Evolutionary conservation across 2,113 vertebrate genomes (phyloP).

Genomic region (Cyphomyrus discorhynchus): DNA sequence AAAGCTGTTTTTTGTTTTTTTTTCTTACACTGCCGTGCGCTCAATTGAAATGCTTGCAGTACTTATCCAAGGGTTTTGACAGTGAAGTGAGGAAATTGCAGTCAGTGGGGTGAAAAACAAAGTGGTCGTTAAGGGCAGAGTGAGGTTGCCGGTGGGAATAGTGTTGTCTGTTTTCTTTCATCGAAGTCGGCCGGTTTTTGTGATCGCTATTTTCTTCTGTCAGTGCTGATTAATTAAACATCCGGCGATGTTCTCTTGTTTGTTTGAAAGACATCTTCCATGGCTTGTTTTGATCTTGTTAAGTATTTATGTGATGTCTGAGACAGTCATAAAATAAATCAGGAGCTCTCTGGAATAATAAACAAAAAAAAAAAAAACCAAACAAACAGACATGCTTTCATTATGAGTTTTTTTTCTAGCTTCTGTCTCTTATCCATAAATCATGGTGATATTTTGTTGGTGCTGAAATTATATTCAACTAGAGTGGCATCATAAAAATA

Average conservation of each 20-base stretch:
- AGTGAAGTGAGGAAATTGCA: slow-evolving; percentile 45
- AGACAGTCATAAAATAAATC: slow-evolving; percentile 43
- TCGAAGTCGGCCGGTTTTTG: slow-evolving; percentile 56
- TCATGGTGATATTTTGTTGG: slow-evolving; percentile 29
- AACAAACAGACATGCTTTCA: slow-evolving; percentile 40
- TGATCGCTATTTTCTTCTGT: slow-evolving; percentile 66
- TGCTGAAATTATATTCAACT: slow-evolving; percentile 37
- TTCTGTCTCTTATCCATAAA: slow-evolving; percentile 46
- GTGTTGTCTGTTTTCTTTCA: slow-evolving; percentile 41
- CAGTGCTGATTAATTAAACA: slow-evolving; percentile 70
- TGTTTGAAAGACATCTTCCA: slow-evolving; percentile 51
- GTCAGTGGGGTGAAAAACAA: slow-evolving; percentile 39
- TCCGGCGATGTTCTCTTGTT: slow-evolving; percentile 54
- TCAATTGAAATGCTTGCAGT: slow-evolving; percentile 41
- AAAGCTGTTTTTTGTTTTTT: slow-evolving; percentile 13
- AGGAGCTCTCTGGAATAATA: slow-evolving; percentile 30
- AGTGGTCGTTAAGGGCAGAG: slow-evolving; percentile 53
- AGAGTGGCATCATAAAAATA: slow-evolving; percentile 28
- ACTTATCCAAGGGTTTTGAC: slow-evolving; percentile 52
- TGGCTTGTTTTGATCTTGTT: slow-evolving; percentile 53
- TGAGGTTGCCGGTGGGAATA: slow-evolving; percentile 50
- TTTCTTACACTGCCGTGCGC: slow-evolving; percentile 43
- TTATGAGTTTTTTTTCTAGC: slow-evolving; percentile 26
- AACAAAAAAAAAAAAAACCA: slow-evolving; percentile 16
- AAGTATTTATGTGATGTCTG: slow-evolving; percentile 55